Conservation (phyloP, 2,888 invertebrate species). For the Scaptodrosophila latifasciaeformis region DNA sequence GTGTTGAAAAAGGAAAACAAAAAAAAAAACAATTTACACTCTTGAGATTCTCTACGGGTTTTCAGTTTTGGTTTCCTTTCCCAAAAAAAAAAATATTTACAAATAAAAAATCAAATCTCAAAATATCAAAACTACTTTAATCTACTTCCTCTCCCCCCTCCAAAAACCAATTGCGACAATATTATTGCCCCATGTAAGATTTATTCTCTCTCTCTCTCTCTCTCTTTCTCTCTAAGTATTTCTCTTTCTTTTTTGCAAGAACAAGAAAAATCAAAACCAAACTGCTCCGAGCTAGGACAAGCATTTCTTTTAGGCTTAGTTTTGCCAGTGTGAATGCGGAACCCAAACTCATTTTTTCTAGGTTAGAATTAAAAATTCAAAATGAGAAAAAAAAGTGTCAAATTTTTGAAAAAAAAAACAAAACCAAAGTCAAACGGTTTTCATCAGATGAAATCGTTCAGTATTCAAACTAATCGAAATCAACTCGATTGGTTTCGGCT, state of each 20-base stretch:
- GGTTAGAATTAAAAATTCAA: too few relatives aligned
- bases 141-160: too few relatives aligned
- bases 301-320: too few relatives aligned
- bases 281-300: neutral
- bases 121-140: conserved; percentile 29
- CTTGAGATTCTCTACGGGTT: conserved; percentile 15
- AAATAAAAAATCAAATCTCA: conserved; percentile 25
- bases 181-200: too few relatives aligned
- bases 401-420: conserved; percentile 22
- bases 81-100: conserved; percentile 14
- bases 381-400: conserved; percentile 21
- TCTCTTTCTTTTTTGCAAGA: too few relatives aligned
- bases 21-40: neutral
- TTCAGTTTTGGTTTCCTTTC: conserved; percentile 49
- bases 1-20: conserved; percentile 33
- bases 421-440: neutral
- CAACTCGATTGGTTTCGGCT: too few relatives aligned
- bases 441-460: neutral
- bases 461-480: too few relatives aligned
- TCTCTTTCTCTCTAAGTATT: too few relatives aligned
- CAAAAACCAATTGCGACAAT: too few relatives aligned
- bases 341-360: too few relatives aligned
- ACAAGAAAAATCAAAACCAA: conserved; percentile 3
- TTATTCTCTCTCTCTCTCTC: too few relatives aligned
- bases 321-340: too few relatives aligned